Evolutionary conservation across 2,113 vertebrate species (phyloP).

Genomic region (Pleuronectes platessa): DNA sequence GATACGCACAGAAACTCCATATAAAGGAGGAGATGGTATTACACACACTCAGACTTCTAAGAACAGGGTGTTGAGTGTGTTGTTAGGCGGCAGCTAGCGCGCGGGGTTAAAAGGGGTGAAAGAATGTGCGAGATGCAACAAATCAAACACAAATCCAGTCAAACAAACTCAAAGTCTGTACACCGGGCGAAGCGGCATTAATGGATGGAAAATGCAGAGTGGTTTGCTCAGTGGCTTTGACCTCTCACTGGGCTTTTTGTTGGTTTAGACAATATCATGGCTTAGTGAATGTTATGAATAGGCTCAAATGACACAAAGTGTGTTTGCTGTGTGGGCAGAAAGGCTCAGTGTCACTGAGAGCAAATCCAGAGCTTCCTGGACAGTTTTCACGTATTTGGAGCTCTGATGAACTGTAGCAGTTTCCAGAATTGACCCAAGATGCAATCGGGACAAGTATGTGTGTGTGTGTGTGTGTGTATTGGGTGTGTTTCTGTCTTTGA

Average conservation of each 20-base stretch:
- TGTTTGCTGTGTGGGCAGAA: neutral
- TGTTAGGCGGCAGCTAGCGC: neutral
- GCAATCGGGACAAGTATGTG: neutral
- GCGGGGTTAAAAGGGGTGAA: neutral
- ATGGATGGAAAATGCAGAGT: neutral
- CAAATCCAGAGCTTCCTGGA: neutral
- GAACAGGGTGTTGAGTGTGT: constrained; percentile 2
- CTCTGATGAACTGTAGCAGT: neutral
- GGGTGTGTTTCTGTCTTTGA: constrained; percentile 12
- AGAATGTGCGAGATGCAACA: neutral
- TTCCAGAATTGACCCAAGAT: neutral
- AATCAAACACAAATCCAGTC: constrained; percentile 25
- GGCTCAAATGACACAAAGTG: constrained; percentile 20
- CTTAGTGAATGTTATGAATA: constrained; percentile 36
- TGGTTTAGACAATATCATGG: constrained; percentile 26
- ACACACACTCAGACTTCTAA: neutral
- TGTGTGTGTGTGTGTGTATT: neutral
- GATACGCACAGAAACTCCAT: constrained; percentile 35
- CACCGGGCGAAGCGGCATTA: neutral
- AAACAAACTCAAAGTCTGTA: constrained; percentile 1
- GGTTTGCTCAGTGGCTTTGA: neutral
- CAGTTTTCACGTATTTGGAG: neutral
- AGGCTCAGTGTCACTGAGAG: neutral
- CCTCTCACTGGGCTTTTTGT: constrained; percentile 3
- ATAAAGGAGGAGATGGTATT: neutral